These are phyloP conservation scores for Vidua macroura DNA, from an alignment of 2,113 vertebrate species.

Conservation along the genomic window DNA sequence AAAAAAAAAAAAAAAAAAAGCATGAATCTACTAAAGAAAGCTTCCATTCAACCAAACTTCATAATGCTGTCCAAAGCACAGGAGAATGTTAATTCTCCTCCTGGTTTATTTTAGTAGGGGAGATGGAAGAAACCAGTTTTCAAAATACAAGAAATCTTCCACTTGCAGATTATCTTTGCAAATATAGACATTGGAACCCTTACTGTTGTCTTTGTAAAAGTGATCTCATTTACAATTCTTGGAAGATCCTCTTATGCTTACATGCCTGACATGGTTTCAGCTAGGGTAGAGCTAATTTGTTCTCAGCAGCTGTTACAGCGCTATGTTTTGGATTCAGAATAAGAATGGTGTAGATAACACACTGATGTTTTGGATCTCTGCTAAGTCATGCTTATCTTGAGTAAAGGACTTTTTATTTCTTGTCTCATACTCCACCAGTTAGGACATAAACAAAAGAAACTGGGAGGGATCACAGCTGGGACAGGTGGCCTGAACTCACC, in stretches of 20 bases:
- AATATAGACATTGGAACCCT: not conserved
- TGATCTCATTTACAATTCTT: not conserved
- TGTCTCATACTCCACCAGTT: not conserved
- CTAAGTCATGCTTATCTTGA: not conserved
- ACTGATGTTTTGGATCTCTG: not conserved
- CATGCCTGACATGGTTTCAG: not conserved
- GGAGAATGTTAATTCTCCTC: not conserved
- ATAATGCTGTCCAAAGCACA: not conserved
- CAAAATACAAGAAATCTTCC: not conserved
- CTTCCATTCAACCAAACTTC: not conserved
- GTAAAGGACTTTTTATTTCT: not conserved
- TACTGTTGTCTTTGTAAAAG: not conserved
- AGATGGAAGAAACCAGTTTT: not conserved
- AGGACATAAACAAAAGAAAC: not conserved
- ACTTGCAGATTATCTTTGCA: not conserved
- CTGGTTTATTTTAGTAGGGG: not conserved
- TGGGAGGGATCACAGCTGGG: not conserved
- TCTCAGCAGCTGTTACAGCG: not conserved
- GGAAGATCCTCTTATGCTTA: not conserved
- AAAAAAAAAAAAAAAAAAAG: not conserved
- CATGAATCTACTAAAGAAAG: not conserved
- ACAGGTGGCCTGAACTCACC: not conserved
- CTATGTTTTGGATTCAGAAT: not conserved
- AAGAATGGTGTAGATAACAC: not conserved
- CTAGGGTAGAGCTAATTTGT: not conserved